Evolutionary conservation across 2,797 vertebrate species (phyloP).

Genomic region (Chlorospingus semifuscus): DNA sequence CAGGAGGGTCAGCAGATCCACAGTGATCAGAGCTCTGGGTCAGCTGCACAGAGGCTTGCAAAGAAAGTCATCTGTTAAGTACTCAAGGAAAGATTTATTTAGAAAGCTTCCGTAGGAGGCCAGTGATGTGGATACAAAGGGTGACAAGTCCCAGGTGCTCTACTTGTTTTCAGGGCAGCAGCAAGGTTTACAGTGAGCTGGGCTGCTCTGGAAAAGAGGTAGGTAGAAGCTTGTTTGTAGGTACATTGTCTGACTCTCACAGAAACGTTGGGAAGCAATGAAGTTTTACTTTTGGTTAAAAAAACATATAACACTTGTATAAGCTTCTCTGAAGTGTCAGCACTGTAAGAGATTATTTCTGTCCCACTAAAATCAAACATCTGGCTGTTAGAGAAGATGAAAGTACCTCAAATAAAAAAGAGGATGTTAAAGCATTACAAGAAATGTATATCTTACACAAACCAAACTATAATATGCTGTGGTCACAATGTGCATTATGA

Average conservation of each 20-base stretch:
- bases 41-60: constrained; percentile 2
- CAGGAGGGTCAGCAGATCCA: background rate
- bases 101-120: constrained; percentile 10
- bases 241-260: background rate
- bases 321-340: background rate
- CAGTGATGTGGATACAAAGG: constrained; percentile 21
- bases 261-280: background rate
- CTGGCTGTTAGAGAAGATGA: background rate
- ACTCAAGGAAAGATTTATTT: constrained; percentile 42
- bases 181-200: background rate
- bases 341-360: background rate
- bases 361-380: background rate
- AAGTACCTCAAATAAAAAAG: background rate
- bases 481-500: background rate
- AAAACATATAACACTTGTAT: background rate
- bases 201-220: background rate
- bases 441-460: background rate
- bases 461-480: background rate
- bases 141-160: constrained; percentile 35
- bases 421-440: background rate
- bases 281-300: background rate
- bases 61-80: constrained; percentile 2
- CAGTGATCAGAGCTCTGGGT: background rate
- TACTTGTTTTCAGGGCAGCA: background rate
- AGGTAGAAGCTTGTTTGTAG: background rate